A percentile compares a stretch with the other conserved stretches of the same genome.
phyloP scores from a whole-genome alignment of 2,113 vertebrate species.

The Barbus barbus region DNA sequence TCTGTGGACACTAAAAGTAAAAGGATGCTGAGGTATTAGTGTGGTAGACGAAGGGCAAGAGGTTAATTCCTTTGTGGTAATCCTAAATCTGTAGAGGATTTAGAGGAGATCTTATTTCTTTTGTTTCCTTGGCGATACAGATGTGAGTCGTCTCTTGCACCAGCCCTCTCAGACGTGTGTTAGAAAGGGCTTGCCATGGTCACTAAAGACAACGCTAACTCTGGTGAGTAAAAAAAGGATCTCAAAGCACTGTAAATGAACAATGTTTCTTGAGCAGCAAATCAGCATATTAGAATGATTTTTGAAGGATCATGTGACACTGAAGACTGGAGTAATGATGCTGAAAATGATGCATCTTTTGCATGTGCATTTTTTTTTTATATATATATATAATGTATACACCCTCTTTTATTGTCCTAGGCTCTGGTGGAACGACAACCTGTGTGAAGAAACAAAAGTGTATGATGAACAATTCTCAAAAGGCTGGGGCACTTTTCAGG shows the following conservation, averaged over 20 bases:
- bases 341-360: background rate
- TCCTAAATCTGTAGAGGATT: constrained; percentile 4
- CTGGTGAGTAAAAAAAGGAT: constrained; percentile 16
- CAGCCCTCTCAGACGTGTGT: no score
- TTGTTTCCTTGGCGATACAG: background rate
- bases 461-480: constrained; percentile 54
- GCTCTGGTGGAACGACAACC: constrained; percentile 12
- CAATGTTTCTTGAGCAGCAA: background rate
- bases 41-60: background rate
- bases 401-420: constrained; percentile 13
- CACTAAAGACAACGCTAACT: constrained; percentile 39
- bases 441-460: constrained; percentile 44
- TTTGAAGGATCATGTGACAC: background rate
- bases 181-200: no score
- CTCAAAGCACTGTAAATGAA: background rate
- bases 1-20: background rate
- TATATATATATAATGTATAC: background rate
- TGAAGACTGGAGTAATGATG: background rate
- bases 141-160: no score
- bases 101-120: background rate
- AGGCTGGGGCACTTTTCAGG: constrained; percentile 58
- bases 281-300: background rate
- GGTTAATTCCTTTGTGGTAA: constrained; percentile 16
- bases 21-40: background rate
- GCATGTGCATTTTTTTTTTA: background rate